Conservation (phyloP, 1,140 invertebrate species). For the Psix sp. region DNA sequence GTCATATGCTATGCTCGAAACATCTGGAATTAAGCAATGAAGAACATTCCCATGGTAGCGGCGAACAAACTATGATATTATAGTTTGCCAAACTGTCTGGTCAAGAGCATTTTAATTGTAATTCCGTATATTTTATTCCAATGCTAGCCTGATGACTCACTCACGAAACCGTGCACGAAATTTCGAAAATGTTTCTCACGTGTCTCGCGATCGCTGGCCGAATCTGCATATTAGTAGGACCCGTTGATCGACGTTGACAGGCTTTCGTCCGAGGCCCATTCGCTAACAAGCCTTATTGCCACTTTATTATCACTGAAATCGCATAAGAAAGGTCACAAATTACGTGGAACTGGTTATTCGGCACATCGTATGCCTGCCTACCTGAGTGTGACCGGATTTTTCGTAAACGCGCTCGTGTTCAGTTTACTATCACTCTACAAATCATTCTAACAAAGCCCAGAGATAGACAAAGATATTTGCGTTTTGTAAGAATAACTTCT, state of each 20-base stretch:
- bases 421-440: constrained; percentile 36
- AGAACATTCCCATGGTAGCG: constrained; percentile 19
- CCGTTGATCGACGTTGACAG: constrained; percentile 61
- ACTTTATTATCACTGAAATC: constrained; percentile 66
- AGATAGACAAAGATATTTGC: constrained; percentile 56
- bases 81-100: constrained; percentile 22
- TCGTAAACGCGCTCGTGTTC: constrained; percentile 43
- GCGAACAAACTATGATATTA: constrained; percentile 23
- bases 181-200: constrained; percentile 44
- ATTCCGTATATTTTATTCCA: constrained; percentile 27
- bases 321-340: constrained; percentile 64
- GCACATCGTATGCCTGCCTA: constrained; percentile 58
- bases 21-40: constrained; percentile 31
- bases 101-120: constrained; percentile 33
- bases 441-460: constrained; percentile 44
- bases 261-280: constrained; percentile 49
- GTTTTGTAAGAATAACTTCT: constrained; percentile 54
- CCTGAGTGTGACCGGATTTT: constrained; percentile 56
- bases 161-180: constrained; percentile 21
- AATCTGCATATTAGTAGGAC: constrained; percentile 56
- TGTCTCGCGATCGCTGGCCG: constrained; percentile 29
- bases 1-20: constrained; percentile 15
- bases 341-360: constrained; percentile 65
- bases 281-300: constrained; percentile 68
- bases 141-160: constrained; percentile 34